Base-by-base conservation (phyloP, 2,888 invertebrate genomes). In the Helleia helle region DNA sequence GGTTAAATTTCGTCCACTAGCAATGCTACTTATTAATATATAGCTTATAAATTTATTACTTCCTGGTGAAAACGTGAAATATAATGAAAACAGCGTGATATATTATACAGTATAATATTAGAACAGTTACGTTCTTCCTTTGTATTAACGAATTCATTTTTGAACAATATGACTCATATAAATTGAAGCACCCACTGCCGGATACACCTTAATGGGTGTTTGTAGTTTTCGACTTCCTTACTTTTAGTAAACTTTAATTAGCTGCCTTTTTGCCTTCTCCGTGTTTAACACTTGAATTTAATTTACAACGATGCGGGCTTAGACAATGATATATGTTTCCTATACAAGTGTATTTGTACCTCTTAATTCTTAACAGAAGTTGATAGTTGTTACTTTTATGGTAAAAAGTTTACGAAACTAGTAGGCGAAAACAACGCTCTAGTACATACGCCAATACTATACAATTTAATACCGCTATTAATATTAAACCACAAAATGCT, bases 221-320 rank as follows among this genome's bases (percentile, higher is more conserved):
- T 11, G 34, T 34, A 34, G 34, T 34, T 34, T 34, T 34, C n/a
- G 34, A 34, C 34, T 34, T 34, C 34, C 34, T 34, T 34, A 34
- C 18, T 18, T 18, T 34, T 34, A 18, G 34, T 34, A 18, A 34
- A 22, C 7, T 17, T 18, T 34, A 34, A 34, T 34, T 34, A 34
- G 12, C 34, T 22, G 12, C 18, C 8, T 22, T 34, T 34, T 34
- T 34, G 12, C 34, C 22, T 12, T 4, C 11, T 22, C 9, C 18
- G 17, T 18, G 31, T 31, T 30, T 34, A 34, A 34, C 34, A 34
- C 34, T 17, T 18, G 12, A 31, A 34, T 12, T 12, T 18, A 34
- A 34, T 34, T 34, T 34, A 34, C 34, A 22, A 22, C 34, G 11
- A 34, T 34, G 34, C 34, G 34, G 34, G 34, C 18, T 12, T 34